phyloP scores from a whole-genome alignment of 2,113 vertebrate species.

The Laticauda colubrina region DNA sequence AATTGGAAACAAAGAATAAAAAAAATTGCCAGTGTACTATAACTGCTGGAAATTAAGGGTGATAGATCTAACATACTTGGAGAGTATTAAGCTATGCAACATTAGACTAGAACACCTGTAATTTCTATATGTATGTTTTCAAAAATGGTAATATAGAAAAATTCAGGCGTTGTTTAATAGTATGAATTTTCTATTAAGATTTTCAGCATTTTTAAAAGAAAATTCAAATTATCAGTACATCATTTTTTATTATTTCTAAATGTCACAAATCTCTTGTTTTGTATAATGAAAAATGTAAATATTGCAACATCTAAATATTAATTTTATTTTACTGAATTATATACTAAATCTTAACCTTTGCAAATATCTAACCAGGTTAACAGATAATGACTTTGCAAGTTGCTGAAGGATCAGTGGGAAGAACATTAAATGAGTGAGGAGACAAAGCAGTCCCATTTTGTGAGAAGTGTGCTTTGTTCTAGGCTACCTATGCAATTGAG shows the following conservation, averaged over 20 bases:
- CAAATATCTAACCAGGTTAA: background rate
- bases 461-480: background rate
- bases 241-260: background rate
- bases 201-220: background rate
- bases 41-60: background rate
- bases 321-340: background rate
- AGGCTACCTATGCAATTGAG: background rate
- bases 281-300: background rate
- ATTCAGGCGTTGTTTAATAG: background rate
- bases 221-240: background rate
- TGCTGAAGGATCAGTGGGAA: background rate
- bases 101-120: background rate
- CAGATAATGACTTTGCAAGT: background rate
- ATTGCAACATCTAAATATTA: background rate
- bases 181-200: background rate
- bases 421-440: background rate
- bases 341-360: background rate
- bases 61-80: background rate
- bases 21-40: background rate
- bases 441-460: background rate
- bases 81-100: background rate
- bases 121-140: background rate
- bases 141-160: background rate
- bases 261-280: background rate
- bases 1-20: background rate